Base-by-base conservation (phyloP, 92 coral and sea anemone genomes). In the Ricordea florida region DNA sequence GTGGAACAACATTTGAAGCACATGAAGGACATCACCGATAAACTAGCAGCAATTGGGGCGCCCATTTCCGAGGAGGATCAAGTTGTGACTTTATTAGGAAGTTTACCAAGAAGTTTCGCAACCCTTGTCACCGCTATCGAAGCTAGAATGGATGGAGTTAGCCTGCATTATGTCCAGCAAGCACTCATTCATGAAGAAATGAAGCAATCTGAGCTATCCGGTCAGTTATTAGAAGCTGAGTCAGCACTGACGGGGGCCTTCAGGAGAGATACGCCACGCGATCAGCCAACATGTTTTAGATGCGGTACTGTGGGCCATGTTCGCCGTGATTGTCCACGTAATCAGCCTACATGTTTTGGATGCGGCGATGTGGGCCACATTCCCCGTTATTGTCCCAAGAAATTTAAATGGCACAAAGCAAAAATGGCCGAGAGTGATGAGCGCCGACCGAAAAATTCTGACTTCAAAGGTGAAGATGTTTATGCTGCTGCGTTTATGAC, bases 61-160 rank as follows among this genome's bases (percentile, higher is more conserved):
- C 81, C 90, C 16, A 71, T 79, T 66, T 60, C 82, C 16, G 75
- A 80, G 49, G 82, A 86, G 57, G 83, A 86, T 29, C 68, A 48
- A 57, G 70, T 79, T 43, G 82, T 85, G 36, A 66, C 86, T 59
- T 55, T 85, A 61, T 45, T 72, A 51, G 60, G 78, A 61, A 85
- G 80, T 62, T 66, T 79, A 26, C 71, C 75, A 66, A 66, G 62
- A 62, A 50, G 76, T 70, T 85, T 71, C 48, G 75, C 64, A 60
- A 72, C 83, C 53, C 63, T 86, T 38, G 87, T 86, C 25, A 80
- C 79, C 43, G 87, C 91, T 42, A 49, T 79, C 11, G 80, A 66
- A 59, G 78, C 78, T 57, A 52, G 69, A 42, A 52, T 51, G 57
- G 81, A 84, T 71, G 73, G 56, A 23, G 50, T n/a, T n/a, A n/a